Evolutionary conservation across 1,140 invertebrate species (phyloP).

Genomic region (Tribolium madens): DNA sequence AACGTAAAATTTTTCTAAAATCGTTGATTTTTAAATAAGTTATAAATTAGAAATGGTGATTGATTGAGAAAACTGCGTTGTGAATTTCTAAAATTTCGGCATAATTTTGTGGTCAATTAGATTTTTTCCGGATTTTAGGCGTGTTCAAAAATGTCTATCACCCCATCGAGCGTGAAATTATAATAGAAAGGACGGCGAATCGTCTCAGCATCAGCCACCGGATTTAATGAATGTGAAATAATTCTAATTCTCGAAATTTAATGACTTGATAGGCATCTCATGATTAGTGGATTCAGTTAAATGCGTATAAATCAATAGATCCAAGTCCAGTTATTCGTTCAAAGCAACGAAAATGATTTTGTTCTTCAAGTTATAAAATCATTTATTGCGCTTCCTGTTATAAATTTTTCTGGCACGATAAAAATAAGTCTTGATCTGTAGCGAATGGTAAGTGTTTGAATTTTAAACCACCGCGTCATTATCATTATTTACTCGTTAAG

Average conservation of each 20-base stretch:
- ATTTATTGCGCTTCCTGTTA: slow-evolving; percentile 26
- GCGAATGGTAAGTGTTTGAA: too few relatives aligned
- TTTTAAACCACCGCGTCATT: not conserved
- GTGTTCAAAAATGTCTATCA: not conserved
- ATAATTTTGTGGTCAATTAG: not conserved
- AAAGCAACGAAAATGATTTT: slow-evolving; percentile 1
- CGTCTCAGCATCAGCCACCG: not conserved
- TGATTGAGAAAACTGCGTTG: too few relatives aligned
- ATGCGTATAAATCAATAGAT: not conserved
- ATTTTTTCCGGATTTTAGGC: not conserved
- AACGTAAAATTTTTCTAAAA: not conserved
- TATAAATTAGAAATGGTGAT: too few relatives aligned
- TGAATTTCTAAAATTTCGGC: too few relatives aligned
- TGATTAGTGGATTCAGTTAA: slow-evolving; percentile 6
- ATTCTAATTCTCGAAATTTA: slow-evolving; percentile 11
- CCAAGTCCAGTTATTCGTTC: not conserved
- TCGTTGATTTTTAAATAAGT: too few relatives aligned
- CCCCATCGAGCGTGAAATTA: not conserved
- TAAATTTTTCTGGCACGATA: too few relatives aligned
- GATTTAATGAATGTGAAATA: slow-evolving; percentile 17
- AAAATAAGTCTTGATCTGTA: too few relatives aligned
- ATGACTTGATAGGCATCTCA: not conserved
- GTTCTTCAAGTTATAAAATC: slow-evolving; percentile 32
- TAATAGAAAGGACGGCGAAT: not conserved
- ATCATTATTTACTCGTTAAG: slow-evolving; percentile 34